Evolutionary conservation across 1,140 invertebrate species (phyloP).

Genomic region (Cotesia typhae): DNA sequence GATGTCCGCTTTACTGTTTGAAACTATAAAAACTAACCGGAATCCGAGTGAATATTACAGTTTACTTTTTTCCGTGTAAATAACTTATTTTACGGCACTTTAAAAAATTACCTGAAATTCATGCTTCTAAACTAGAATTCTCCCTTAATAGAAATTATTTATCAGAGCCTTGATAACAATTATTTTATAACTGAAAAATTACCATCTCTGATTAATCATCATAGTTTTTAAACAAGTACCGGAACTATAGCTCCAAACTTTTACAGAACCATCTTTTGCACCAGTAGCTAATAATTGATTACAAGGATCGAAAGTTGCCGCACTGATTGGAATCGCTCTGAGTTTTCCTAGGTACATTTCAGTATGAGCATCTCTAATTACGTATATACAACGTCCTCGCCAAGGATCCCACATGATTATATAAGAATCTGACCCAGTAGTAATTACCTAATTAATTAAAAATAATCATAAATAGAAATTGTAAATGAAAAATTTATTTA

Average conservation of each 20-base stretch:
- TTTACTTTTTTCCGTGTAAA: too few relatives aligned
- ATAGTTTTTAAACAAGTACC: conserved; percentile 73
- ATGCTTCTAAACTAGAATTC: too few relatives aligned
- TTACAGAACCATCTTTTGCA: conserved; percentile 73
- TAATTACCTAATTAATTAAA: conserved; percentile 61
- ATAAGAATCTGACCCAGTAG: conserved; percentile 74
- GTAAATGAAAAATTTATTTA: too few relatives aligned
- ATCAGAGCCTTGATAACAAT: neutral
- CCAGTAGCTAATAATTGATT: conserved; percentile 76
- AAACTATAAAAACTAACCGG: too few relatives aligned
- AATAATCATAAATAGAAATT: too few relatives aligned
- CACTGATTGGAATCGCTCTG: conserved; percentile 77
- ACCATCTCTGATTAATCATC: conserved; percentile 67
- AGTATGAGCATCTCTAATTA: conserved; percentile 73
- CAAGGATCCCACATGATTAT: conserved; percentile 79
- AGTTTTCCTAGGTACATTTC: conserved; percentile 69
- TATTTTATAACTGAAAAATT: conserved; percentile 15
- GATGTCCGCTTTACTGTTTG: too few relatives aligned
- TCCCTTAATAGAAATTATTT: too few relatives aligned
- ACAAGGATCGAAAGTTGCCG: conserved; percentile 77
- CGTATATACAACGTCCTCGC: conserved; percentile 68
- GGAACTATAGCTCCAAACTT: conserved; percentile 84
- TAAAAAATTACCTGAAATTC: too few relatives aligned
- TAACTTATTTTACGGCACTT: too few relatives aligned
- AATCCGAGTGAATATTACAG: too few relatives aligned